Evolutionary conservation across 2,113 vertebrate species (phyloP).

Genomic region (Suncus etruscus): DNA sequence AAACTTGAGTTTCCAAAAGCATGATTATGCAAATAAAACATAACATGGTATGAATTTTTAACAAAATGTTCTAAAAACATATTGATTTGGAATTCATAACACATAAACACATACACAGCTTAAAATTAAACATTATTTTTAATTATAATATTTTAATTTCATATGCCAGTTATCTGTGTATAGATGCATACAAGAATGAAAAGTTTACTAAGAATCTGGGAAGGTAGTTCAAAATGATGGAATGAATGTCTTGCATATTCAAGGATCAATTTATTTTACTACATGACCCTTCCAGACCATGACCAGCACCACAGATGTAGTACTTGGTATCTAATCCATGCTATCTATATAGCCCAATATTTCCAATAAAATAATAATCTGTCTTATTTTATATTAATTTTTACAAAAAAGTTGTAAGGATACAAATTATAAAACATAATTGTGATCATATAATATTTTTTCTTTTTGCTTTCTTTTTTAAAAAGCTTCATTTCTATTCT

Average conservation of each 20-base stretch:
- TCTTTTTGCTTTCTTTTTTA: too few species aligned
- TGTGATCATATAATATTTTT: neutral
- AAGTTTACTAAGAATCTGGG: constrained; percentile 30
- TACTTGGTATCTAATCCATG: neutral
- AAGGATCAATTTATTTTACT: neutral
- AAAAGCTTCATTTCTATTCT: too few species aligned
- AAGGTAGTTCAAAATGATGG: too few species aligned
- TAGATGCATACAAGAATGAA: constrained; percentile 53
- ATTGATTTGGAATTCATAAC: constrained; percentile 34
- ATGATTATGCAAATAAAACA: constrained; percentile 12
- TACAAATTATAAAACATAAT: neutral
- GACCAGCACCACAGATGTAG: neutral
- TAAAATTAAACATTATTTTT: neutral
- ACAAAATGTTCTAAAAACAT: neutral
- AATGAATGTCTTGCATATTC: too few species aligned
- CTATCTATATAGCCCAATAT: neutral
- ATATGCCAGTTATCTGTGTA: constrained; percentile 55
- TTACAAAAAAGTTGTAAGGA: neutral
- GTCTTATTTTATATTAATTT: neutral
- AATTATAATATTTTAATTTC: constrained; percentile 68
- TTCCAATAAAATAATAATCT: neutral
- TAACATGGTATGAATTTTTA: neutral
- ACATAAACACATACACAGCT: neutral
- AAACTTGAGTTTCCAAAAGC: neutral
- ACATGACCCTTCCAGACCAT: neutral